phyloP scores from a whole-genome alignment of 2,113 vertebrate genomes.

The Hystrix brachyura region DNA sequence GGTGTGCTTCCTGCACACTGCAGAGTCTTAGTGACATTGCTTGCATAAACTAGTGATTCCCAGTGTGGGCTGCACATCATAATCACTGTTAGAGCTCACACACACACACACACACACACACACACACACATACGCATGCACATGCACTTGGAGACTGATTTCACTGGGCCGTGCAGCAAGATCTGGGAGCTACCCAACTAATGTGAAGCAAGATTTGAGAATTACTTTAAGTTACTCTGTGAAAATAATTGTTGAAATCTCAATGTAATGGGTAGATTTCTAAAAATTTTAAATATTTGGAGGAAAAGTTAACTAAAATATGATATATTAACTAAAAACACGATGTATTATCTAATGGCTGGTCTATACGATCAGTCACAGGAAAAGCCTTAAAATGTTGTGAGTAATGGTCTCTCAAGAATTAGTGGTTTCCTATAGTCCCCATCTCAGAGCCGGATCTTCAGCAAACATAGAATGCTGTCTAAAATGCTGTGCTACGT shows the following conservation, averaged over 20 bases:
- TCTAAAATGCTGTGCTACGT: not conserved
- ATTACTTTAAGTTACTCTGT: not conserved
- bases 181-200: not conserved
- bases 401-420: not conserved
- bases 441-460: not conserved
- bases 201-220: not conserved
- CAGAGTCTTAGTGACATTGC: no score
- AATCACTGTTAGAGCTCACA: not conserved
- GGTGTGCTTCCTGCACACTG: not conserved
- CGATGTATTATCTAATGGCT: no score
- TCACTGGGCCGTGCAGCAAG: not conserved
- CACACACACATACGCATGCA: not conserved
- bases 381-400: not conserved
- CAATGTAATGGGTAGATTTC: not conserved
- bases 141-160: not conserved
- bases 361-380: not conserved
- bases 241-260: not conserved
- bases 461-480: not conserved
- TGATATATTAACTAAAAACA: not conserved
- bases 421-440: not conserved
- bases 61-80: no score
- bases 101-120: not conserved
- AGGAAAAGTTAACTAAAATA: not conserved
- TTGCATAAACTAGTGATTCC: not conserved
- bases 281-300: not conserved